Percentiles rank a stretch among this genome's conserved stretches.
Conservation (phyloP, 2,888 invertebrate genomes). For the Drosophila paramelanica region DNA sequence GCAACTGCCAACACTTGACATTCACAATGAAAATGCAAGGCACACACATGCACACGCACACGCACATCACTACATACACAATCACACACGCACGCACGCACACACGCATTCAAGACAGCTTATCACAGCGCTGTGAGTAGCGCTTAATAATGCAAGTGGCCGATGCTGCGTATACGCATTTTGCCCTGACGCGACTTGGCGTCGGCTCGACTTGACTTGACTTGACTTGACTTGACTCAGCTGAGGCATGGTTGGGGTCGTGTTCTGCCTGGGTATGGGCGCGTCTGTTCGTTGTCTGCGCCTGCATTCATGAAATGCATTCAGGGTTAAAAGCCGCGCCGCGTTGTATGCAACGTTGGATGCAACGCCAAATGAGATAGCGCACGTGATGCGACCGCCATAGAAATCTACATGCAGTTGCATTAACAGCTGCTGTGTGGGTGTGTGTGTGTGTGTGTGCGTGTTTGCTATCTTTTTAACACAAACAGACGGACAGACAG, state of each 20-base stretch:
- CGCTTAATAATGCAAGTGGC: slow-evolving; percentile 78
- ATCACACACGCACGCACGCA: slow-evolving; percentile 17
- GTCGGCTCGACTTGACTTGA: slow-evolving; percentile 2
- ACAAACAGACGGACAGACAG: slow-evolving; percentile 18
- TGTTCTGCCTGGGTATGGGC: slow-evolving; percentile 34
- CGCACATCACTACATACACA: slow-evolving; percentile 14
- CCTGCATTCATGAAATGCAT: slow-evolving; percentile 71
- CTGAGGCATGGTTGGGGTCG: slow-evolving; percentile 3
- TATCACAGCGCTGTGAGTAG: slow-evolving; percentile 62
- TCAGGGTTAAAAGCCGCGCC: slow-evolving; percentile 75
- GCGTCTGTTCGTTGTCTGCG: slow-evolving; percentile 68
- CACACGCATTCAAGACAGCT: slow-evolving; percentile 58
- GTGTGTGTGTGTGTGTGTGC: slow-evolving; percentile 26
- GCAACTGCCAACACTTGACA: slow-evolving; percentile 75
- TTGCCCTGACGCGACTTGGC: slow-evolving; percentile 36
- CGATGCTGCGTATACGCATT: slow-evolving; percentile 78
- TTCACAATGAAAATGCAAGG: slow-evolving; percentile 70
- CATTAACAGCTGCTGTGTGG: slow-evolving; percentile 15
- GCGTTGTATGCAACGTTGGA: slow-evolving; percentile 59
- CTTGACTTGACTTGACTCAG: slow-evolving; percentile 10
- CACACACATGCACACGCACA: slow-evolving; percentile 23
- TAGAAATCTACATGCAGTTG: slow-evolving; percentile 46
- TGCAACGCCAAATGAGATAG: slow-evolving; percentile 70
- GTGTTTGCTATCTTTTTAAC: slow-evolving; percentile 36
- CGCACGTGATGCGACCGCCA: slow-evolving; percentile 62